Evolutionary conservation across 2,797 vertebrate species (phyloP), one percentile per base, ranked within the genome.

Genomic region (Furcifer pardalis): DNA sequence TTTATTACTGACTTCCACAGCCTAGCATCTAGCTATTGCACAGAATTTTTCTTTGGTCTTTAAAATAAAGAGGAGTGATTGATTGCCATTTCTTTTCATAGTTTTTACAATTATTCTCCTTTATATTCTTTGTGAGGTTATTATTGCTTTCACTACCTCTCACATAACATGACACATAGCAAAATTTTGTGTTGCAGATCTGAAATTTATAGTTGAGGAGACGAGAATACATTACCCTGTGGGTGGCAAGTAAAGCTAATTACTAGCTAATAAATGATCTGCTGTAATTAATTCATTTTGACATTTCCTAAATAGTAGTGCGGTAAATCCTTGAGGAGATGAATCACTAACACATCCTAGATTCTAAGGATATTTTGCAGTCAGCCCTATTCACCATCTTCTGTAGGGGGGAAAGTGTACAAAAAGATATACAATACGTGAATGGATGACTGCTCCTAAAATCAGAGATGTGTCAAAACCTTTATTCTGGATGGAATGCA

Each of bases 1-100:
- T 90, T 89, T 87, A 93, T 81, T 88, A 86, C 63, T 87, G 84
- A 85, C 74, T 68, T 86, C 79, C 1, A 3, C 66, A 84, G 13
- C 56, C 86, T 78, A 40, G 56, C 23, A 82, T 42, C 0, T 0
- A 77, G 60, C 86, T 46, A 81, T 78, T 42, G 65, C 59, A 89
- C 37, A 59, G 68, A 90, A 74, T 59, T 59, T 89, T 89, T 77
- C 52, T 88, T 89, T 81, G 0, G 0, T 42, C 42, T 71, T 66
- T 77, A 71, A 86, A 52, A 91, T 2, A 78, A 62, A 86, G 77
- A 66, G 78, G 88, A 85, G 84, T 81, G 21, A 84, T 59, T 0
- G 87, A 85, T 13, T 63, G 15, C 40, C 81, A 72, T 89, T 91
- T 88, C 75, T 84, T 84, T 56, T 89, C 71, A 60, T 19, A 44